Conservation (phyloP, 2,888 invertebrate genomes). For the Drosophila kanekoi region DNA sequence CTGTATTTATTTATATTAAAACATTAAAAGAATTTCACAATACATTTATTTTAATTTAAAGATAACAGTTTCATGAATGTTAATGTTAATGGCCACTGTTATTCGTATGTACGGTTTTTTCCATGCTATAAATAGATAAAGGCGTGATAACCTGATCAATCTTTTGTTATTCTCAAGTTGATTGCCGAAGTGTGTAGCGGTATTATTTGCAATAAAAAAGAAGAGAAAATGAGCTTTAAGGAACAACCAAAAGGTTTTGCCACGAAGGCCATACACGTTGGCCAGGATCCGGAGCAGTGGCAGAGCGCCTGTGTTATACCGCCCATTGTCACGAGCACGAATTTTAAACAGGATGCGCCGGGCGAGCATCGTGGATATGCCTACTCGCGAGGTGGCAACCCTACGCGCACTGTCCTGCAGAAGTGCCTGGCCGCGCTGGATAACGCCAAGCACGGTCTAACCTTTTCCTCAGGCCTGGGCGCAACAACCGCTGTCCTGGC, state of each 20-base stretch:
- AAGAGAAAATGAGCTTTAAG: conserved; percentile 84
- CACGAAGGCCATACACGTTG: conserved; percentile 96
- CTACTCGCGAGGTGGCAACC: conserved; percentile 97
- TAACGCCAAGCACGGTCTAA: conserved; percentile 92
- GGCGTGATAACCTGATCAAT: background rate
- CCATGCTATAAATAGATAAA: background rate
- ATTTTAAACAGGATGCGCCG: conserved; percentile 96
- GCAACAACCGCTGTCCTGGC: conserved; percentile 92
- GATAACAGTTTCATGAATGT: background rate
- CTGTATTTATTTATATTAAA: no score
- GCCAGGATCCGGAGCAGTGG: conserved; percentile 97
- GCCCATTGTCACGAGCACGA: conserved; percentile 95
- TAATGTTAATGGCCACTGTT: background rate
- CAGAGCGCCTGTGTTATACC: conserved; percentile 93
- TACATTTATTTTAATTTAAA: background rate
- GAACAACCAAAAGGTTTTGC: conserved; percentile 90
- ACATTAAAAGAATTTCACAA: background rate
- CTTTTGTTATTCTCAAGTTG: background rate
- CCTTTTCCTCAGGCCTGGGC: conserved; percentile 96
- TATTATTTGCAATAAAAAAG: background rate
- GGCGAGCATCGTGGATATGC: conserved; percentile 94
- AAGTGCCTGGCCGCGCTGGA: conserved; percentile 95
- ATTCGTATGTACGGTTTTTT: background rate
- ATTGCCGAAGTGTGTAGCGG: background rate
- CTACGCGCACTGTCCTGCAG: conserved; percentile 95